Evolutionary conservation across 2,113 vertebrate species (phyloP), one percentile per base, ranked within the genome.

Genomic region (Semicossyphus pulcher): DNA sequence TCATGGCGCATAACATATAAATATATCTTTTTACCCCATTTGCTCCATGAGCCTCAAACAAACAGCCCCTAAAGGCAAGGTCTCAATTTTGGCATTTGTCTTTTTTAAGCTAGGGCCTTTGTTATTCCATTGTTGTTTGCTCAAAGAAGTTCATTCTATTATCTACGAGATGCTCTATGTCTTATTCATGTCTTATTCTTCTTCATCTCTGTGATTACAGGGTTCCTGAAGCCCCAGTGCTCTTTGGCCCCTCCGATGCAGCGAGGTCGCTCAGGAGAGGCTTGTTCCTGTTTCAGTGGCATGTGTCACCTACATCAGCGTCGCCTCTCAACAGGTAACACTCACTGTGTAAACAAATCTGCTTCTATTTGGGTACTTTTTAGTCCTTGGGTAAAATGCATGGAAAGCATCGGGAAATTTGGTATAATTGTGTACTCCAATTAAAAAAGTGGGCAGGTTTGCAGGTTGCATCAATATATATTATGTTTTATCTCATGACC

Each of bases 141-240:
- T 37, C n/a, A 28, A 4, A 61, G 18, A 8, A 57, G 11, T 29
- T 39, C 39, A 23, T 23, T 57, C 31, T 23, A 37, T 62, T 29
- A 26, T 42, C 3, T 10, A 1, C 28, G 10, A 14, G 9, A 25
- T 32, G 6, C 49, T 36, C 11, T 37, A 11, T 65, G 23, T 32
- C 1, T 32, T 26, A 1, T 59, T 23, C n/a, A 15, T 52, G 26
- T 3, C 26, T 14, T 18, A 4, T 4, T n/a, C n/a, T 49, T 1
- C 45, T 6, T 21, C 37, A 2, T 66, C 9, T 25, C 31, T 21
- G 26, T 28, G 18, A 2, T 79, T 59, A 0, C 81, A 95, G 94
- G 94, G 92, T 95, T 95, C 86, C 83, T 95, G 86, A 95, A 95
- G 86, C 93, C 94, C 90, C 94, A 94, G 94, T 95, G 94, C 88